Percentiles rank a stretch among this genome's conserved stretches.
Evolutionary conservation across 35 echinoderm and acorn worm species (phyloP).

Genomic region (Eucidaris tribuloides): DNA sequence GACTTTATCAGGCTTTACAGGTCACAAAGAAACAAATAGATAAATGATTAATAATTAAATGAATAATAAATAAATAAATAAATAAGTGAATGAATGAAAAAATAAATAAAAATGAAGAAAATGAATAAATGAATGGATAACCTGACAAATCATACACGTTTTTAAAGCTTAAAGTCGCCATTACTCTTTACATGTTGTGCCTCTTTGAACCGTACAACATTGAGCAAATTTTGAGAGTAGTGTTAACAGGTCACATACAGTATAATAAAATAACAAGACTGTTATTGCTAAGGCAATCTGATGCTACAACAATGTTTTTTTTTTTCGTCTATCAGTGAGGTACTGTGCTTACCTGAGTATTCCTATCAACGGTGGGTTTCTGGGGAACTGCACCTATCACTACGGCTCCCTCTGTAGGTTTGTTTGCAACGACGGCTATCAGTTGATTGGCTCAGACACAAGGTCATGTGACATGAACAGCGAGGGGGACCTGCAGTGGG

Average conservation of each 20-base stretch:
- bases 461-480: conserved; percentile 9
- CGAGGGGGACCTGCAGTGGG: not conserved
- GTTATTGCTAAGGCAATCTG: not conserved
- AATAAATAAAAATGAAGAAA: not conserved
- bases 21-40: too few relatives aligned
- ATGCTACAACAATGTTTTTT: not conserved
- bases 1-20: too few relatives aligned
- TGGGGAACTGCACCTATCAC: conserved; percentile 23
- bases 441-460: not conserved
- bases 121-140: too few relatives aligned
- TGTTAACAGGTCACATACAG: not conserved
- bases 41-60: too few relatives aligned
- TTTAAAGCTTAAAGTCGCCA: not conserved
- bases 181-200: not conserved
- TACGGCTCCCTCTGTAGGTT: conserved; percentile 33
- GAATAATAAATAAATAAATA: too few relatives aligned
- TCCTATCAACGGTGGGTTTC: conserved; percentile 40
- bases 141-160: too few relatives aligned
- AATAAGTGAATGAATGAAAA: too few relatives aligned
- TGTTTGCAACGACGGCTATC: conserved; percentile 34
- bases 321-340: conserved; percentile 9
- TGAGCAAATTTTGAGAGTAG: not conserved
- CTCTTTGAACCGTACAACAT: not conserved
- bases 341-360: conserved; percentile 19
- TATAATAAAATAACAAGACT: not conserved